Evolutionary conservation across 1,140 invertebrate genomes (phyloP).

Genomic region (Magallana gigas): DNA sequence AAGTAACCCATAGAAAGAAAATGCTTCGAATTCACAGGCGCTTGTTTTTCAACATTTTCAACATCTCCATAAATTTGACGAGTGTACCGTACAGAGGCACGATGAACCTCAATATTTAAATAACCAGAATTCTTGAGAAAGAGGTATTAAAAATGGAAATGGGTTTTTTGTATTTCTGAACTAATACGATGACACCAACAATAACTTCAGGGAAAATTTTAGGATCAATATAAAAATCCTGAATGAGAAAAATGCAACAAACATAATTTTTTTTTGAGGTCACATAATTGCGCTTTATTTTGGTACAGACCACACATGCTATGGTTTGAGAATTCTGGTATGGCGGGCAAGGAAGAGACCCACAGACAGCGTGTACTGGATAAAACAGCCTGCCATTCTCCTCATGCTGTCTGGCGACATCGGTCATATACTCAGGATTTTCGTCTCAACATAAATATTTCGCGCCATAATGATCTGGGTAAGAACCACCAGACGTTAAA

Average conservation of each 20-base stretch:
- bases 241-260: not conserved
- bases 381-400: slow-evolving; percentile 46
- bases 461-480: not conserved
- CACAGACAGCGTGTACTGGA: slow-evolving; percentile 36
- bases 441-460: slow-evolving; percentile 25
- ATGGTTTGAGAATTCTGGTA: slow-evolving; percentile 15
- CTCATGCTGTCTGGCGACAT: not conserved
- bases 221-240: too few relatives aligned
- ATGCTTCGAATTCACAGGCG: too few relatives aligned
- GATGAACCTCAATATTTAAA: too few relatives aligned
- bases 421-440: slow-evolving; percentile 22
- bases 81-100: too few relatives aligned
- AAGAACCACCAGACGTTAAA: not conserved
- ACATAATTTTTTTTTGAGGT: not conserved
- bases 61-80: too few relatives aligned
- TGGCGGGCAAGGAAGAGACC: slow-evolving; percentile 47
- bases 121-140: too few relatives aligned
- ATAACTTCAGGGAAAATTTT: too few relatives aligned
- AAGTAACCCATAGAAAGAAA: too few relatives aligned
- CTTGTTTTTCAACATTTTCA: too few relatives aligned
- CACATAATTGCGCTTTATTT: slow-evolving; percentile 7
- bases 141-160: too few relatives aligned
- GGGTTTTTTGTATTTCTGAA: too few relatives aligned
- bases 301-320: slow-evolving; percentile 45
- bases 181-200: too few relatives aligned